phyloP scores from a whole-genome alignment of 2,888 invertebrate genomes.

The Ptycholaimellus sp. region DNA sequence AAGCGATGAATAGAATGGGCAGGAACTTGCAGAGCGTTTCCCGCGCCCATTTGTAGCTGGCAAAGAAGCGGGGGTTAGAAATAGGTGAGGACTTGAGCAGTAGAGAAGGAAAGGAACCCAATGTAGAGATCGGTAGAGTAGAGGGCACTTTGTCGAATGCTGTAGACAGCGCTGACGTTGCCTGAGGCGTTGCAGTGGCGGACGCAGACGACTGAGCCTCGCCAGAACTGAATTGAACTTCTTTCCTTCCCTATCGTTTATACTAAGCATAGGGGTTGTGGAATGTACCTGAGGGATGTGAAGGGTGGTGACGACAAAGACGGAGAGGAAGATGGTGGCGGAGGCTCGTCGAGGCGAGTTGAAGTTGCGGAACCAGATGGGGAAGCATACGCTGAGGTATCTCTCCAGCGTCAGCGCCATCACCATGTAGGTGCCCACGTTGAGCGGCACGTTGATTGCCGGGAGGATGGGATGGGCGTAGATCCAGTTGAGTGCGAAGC shows the following conservation, averaged over 20 bases:
- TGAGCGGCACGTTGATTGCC: constrained; percentile 22
- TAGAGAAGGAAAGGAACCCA: too few relatives aligned
- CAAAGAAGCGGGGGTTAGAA: too few relatives aligned
- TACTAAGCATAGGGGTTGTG: too few relatives aligned
- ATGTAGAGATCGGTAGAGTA: too few relatives aligned
- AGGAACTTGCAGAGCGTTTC: constrained; percentile 19
- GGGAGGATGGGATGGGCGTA: constrained; percentile 20
- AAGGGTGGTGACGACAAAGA: constrained; percentile 16
- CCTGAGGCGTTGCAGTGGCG: too few relatives aligned
- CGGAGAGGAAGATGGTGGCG: constrained; percentile 18
- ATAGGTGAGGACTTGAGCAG: background rate
- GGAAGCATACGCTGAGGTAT: constrained; percentile 22
- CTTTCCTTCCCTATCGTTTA: too few relatives aligned
- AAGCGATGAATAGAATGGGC: constrained; percentile 20
- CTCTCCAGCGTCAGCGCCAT: constrained; percentile 21
- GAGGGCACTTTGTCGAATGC: too few relatives aligned
- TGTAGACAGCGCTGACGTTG: too few relatives aligned
- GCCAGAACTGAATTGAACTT: too few relatives aligned
- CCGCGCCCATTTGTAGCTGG: constrained; percentile 23
- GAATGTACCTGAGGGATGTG: constrained; percentile 25
- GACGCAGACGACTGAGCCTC: too few relatives aligned
- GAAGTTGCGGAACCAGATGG: constrained; percentile 23
- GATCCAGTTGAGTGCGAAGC: too few relatives aligned
- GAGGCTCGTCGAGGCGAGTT: constrained; percentile 18
- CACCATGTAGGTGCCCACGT: constrained; percentile 18